phyloP scores from a whole-genome alignment of 2,797 vertebrate genomes.

The Brachyalestes nurse region DNA sequence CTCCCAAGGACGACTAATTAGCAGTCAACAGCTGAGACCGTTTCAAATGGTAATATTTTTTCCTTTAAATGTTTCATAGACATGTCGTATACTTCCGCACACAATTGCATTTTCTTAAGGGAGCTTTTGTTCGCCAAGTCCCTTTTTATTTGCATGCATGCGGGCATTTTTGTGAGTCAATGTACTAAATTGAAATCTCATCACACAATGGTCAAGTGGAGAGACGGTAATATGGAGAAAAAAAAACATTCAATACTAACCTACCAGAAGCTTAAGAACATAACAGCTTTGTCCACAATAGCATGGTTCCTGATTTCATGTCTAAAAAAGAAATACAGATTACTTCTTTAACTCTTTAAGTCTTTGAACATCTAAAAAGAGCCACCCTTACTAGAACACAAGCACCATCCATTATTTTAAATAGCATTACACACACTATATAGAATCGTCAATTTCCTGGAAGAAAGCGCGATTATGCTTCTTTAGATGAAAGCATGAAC shows the following conservation, averaged over 20 bases:
- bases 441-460: background rate
- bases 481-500: background rate
- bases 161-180: constrained; percentile 69
- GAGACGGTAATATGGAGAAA: constrained; percentile 57
- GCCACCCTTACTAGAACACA: constrained; percentile 26
- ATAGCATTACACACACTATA: background rate
- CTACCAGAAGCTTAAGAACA: constrained; percentile 49
- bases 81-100: constrained; percentile 71
- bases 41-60: constrained; percentile 81
- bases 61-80: constrained; percentile 76
- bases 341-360: constrained; percentile 25
- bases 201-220: constrained; percentile 67
- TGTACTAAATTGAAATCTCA: constrained; percentile 66
- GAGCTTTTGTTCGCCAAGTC: constrained; percentile 67
- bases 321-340: constrained; percentile 36
- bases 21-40: constrained; percentile 87
- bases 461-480: constrained; percentile 3
- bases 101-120: constrained; percentile 65
- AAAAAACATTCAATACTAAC: constrained; percentile 61
- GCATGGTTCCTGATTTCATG: constrained; percentile 47
- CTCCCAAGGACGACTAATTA: constrained; percentile 87
- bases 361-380: constrained; percentile 39
- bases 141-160: constrained; percentile 73
- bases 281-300: constrained; percentile 43
- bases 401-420: constrained; percentile 14